Conservation (phyloP, 2,113 vertebrate species). For the Lipophrys pholis region DNA sequence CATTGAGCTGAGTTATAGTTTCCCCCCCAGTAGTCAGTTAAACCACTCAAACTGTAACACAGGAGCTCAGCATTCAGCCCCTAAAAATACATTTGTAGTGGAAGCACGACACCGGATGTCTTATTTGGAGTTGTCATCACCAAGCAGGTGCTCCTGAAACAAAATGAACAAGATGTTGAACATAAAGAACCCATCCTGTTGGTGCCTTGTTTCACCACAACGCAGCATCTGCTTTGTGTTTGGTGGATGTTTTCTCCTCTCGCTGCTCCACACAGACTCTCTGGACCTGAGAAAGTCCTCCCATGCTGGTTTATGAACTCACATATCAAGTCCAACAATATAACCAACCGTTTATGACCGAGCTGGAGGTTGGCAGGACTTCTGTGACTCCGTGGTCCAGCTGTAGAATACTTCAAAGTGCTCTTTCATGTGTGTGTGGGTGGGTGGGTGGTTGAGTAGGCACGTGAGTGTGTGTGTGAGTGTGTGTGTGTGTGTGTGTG, state of each 20-base stretch:
- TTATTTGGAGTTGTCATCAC: background rate
- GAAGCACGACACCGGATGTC: background rate
- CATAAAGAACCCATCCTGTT: background rate
- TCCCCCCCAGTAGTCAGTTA: no score
- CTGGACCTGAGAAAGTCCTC: background rate
- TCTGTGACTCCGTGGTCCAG: conserved; percentile 30
- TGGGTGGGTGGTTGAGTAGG: no score
- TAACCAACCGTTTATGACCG: conserved; percentile 4
- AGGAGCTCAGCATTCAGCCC: no score
- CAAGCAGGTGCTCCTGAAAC: background rate
- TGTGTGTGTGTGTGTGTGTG: background rate
- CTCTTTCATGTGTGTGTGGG: conserved; percentile 36
- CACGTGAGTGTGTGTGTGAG: background rate
- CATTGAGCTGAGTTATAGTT: no score
- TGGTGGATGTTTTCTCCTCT: background rate
- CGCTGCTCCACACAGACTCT: background rate
- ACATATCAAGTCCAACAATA: conserved; percentile 1
- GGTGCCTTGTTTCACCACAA: background rate
- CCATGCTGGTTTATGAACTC: conserved; percentile 24
- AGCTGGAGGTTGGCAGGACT: background rate
- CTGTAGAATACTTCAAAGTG: conserved; percentile 53
- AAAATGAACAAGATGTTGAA: background rate
- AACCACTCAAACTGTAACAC: no score
- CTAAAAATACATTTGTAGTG: background rate
- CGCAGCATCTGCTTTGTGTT: background rate